Evolutionary conservation across 2,113 vertebrate genomes (phyloP).

Genomic region (Elachura formosa): DNA sequence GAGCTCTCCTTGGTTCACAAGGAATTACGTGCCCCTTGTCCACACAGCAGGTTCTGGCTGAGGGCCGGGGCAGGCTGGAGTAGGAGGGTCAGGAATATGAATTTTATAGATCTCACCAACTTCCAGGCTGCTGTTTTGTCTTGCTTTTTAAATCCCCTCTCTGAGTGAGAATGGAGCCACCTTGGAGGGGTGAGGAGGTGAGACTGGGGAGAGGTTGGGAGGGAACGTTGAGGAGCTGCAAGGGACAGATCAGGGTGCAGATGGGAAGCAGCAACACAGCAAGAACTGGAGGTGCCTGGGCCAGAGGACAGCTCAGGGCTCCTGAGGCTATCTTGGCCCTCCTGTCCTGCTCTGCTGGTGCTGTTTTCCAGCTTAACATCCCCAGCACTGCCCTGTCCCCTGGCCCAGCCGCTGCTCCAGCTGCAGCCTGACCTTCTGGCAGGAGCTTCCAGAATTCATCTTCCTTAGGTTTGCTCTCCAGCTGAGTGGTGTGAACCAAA

Average conservation of each 20-base stretch:
- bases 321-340: neutral
- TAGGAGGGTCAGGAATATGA: neutral
- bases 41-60: neutral
- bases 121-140: neutral
- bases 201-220: neutral
- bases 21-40: accelerated
- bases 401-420: neutral
- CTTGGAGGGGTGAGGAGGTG: neutral
- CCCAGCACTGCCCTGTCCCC: neutral
- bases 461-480: neutral
- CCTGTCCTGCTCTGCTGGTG: neutral
- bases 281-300: neutral
- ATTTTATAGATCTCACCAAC: neutral
- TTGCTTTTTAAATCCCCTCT: neutral
- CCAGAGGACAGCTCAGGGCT: neutral
- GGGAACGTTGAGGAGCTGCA: accelerated
- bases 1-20: neutral
- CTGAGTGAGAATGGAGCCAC: accelerated
- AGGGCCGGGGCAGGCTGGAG: neutral
- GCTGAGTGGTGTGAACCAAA: neutral
- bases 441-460: neutral
- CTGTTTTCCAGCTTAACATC: neutral
- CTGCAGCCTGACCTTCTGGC: neutral
- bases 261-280: neutral
- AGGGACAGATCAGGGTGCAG: neutral